Evolutionary conservation across 1,140 invertebrate species (phyloP), one percentile per base, ranked within the genome.

Genomic region (Papilio machaon): DNA sequence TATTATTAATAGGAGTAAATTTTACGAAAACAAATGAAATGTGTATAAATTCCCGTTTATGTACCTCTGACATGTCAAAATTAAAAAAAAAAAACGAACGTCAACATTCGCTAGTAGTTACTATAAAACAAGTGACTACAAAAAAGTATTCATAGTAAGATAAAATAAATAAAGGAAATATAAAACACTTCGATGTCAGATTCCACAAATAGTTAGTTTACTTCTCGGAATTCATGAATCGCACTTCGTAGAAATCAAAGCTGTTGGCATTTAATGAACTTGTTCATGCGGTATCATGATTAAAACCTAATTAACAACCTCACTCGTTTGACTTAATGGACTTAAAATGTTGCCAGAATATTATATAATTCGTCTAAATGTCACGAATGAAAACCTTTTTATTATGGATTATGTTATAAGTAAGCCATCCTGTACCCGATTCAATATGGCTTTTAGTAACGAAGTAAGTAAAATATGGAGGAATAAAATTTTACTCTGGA

Each of bases 281-380:
- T 76, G 74, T 76, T 54, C 47, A 76, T 76, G 74, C 46, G 47
- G 23, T n/a, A 35, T 76, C 49, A 49, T 23, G 46, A 52, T 54
- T 76, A 76, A 52, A 76, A 54, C 30, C 74, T 49, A 76, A 52
- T 76, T 76, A 76, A 76, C 49, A 76, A 49, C 49, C 47, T 76
- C 74, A 49, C 19, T 49, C 47, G 74, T 52, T 49, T 52, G 23
- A 76, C 10, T 75, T 47, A 75, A 75, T 70, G 64, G 64, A 70
- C 30, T 70, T 38, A 70, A 70, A 70, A 70, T 70, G 64, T 38
- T 70, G 64, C 64, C 11, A 70, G 64, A 35, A 67, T 67, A 38
- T 67, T 70, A 52, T 49, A 75, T n/a, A 49, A 0, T 43, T 23
- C n/a, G 49, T 19, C 35, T 49, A 75, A 70, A 70, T 70, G 64